These are phyloP conservation scores for Phaenicophaeus curvirostris DNA, from an alignment of 2,797 vertebrate species.

Conservation along the genomic window DNA sequence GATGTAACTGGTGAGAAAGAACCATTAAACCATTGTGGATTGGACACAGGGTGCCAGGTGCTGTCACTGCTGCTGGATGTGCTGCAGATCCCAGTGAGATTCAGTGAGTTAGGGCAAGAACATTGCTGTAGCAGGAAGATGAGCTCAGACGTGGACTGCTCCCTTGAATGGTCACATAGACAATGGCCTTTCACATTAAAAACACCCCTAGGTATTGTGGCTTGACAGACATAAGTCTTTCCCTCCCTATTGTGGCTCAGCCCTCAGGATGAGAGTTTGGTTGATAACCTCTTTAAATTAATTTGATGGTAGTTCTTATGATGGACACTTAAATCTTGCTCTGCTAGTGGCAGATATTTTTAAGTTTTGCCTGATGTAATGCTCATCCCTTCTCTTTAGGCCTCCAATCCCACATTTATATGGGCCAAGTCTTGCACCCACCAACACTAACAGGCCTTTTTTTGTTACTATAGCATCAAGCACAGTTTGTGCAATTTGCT, in stretches of 20 bases:
- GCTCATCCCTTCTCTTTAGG: background rate
- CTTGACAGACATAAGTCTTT: background rate
- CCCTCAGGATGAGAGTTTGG: background rate
- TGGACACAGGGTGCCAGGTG: background rate
- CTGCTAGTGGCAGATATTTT: background rate
- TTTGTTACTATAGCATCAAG: background rate
- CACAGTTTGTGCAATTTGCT: conserved; percentile 12
- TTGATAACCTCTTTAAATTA: background rate
- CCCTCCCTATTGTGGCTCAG: background rate
- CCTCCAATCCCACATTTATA: background rate
- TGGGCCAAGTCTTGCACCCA: background rate
- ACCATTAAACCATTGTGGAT: background rate
- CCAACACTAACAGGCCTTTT: background rate
- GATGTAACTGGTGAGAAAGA: background rate
- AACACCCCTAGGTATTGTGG: background rate
- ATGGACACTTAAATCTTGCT: background rate
- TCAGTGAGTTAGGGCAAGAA: background rate
- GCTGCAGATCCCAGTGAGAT: background rate
- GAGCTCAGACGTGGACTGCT: background rate
- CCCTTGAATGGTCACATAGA: background rate
- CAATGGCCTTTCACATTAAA: background rate
- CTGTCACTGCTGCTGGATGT: background rate
- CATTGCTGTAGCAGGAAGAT: background rate
- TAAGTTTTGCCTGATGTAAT: background rate
- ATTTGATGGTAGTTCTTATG: background rate